Percentiles rank a stretch among this genome's conserved stretches.
Conservation (phyloP, 1,140 invertebrate species). For the Procambarus virginalis region DNA sequence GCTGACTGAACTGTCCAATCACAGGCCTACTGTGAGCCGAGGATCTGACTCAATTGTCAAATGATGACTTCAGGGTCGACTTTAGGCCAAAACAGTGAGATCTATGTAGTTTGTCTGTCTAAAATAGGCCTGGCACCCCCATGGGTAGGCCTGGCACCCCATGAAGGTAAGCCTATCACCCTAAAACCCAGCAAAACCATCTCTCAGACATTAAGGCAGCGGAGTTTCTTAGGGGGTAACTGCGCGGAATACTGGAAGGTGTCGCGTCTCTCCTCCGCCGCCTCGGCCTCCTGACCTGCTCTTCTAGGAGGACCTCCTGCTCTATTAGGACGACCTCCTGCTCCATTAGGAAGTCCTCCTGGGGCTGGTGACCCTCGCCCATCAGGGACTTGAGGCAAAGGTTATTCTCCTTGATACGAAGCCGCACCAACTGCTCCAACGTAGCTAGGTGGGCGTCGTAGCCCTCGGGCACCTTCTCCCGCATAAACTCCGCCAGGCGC, state of each 20-base stretch:
- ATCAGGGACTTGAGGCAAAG: slow-evolving; percentile 78
- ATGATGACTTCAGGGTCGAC: no score
- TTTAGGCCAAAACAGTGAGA: no score
- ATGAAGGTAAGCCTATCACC: no score
- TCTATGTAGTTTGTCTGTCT: no score
- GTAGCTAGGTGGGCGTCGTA: slow-evolving; percentile 85
- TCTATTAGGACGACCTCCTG: not conserved
- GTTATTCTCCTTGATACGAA: slow-evolving; percentile 74
- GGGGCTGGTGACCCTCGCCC: slow-evolving; percentile 73
- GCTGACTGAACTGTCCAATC: no score
- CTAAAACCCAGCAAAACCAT: not conserved
- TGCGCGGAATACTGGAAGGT: slow-evolving; percentile 81
- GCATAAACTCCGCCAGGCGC: slow-evolving; percentile 86
- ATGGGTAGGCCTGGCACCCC: no score
- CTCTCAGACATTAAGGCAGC: slow-evolving; percentile 83
- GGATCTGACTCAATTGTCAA: no score
- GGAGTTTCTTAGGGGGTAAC: slow-evolving; percentile 82
- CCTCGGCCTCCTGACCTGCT: not conserved
- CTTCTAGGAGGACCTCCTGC: not conserved
- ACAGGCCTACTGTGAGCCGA: no score
- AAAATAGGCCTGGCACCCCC: no score
- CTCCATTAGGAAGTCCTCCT: no score
- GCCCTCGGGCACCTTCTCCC: slow-evolving; percentile 82
- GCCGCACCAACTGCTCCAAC: slow-evolving; percentile 80
- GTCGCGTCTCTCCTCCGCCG: slow-evolving; percentile 73